A percentile compares a stretch with the other conserved stretches of the same genome.
Evolutionary conservation across 1,140 invertebrate species (phyloP).

Genomic region (Drosophila leontia): DNA sequence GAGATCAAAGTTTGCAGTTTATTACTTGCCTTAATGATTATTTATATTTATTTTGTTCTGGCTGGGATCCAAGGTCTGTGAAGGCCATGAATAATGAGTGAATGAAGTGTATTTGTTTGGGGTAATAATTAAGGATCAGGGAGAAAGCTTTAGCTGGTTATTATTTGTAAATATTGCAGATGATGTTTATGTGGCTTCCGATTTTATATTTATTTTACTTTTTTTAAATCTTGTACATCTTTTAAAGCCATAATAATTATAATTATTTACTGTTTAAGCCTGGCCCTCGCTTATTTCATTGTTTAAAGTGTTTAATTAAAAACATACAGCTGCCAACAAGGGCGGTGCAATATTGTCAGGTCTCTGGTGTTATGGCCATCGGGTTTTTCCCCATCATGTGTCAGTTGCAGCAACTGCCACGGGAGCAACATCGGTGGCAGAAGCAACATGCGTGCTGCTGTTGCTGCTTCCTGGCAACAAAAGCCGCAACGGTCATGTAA

Average conservation of each 20-base stretch:
- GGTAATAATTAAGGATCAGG: neutral
- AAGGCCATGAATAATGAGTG: slow-evolving; percentile 26
- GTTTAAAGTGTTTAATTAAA: slow-evolving; percentile 71
- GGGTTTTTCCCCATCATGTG: slow-evolving; percentile 42
- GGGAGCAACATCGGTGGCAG: slow-evolving; percentile 29
- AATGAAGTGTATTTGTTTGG: neutral
- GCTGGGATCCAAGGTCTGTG: slow-evolving; percentile 1
- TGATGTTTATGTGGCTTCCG: neutral
- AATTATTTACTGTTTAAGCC: slow-evolving; percentile 23
- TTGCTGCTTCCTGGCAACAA: slow-evolving; percentile 28
- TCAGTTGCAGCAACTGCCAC: slow-evolving; percentile 20
- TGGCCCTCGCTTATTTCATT: slow-evolving; percentile 20
- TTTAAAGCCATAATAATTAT: slow-evolving; percentile 33
- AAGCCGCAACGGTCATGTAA: slow-evolving; percentile 63
- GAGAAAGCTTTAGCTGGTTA: neutral
- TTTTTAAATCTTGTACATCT: neutral
- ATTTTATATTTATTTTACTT: neutral
- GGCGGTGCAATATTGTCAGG: slow-evolving; percentile 37
- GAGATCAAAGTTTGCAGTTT: slow-evolving; percentile 36
- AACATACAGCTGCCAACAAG: slow-evolving; percentile 49
- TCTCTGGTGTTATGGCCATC: slow-evolving; percentile 33
- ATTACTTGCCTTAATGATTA: slow-evolving; percentile 21
- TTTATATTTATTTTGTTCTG: slow-evolving; percentile 21
- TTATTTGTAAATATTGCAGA: neutral
- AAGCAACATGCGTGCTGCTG: slow-evolving; percentile 31